Percentiles rank a stretch among this genome's conserved stretches.
These are phyloP conservation scores for Caenorhabditis uteleia DNA, from an alignment of 2,888 invertebrate species.

Conservation along the genomic window DNA sequence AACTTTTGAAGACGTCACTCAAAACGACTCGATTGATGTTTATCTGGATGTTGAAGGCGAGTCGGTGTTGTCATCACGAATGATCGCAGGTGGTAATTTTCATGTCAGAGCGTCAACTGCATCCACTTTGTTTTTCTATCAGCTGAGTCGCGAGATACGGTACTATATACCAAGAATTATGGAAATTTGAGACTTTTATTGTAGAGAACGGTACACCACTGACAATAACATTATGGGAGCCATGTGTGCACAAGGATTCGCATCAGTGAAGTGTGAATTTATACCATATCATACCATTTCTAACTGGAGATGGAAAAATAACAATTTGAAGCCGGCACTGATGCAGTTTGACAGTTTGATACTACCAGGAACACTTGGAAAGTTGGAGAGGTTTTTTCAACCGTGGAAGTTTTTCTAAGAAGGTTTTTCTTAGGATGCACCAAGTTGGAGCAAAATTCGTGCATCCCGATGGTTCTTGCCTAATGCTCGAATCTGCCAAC, in stretches of 20 bases:
- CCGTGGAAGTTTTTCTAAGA: neutral
- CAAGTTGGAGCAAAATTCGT: constrained; percentile 35
- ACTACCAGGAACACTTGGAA: constrained; percentile 34
- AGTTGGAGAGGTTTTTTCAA: constrained; percentile 30
- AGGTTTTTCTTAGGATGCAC: constrained; percentile 28
- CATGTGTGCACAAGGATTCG: constrained; percentile 46
- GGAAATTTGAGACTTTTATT: constrained; percentile 8
- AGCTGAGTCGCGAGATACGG: constrained; percentile 40
- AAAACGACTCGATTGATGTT: constrained; percentile 31
- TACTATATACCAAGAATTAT: neutral
- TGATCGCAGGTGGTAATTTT: constrained; percentile 67
- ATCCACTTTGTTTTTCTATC: constrained; percentile 53
- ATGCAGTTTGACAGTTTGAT: constrained; percentile 40
- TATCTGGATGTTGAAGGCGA: constrained; percentile 60
- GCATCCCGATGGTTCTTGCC: constrained; percentile 31
- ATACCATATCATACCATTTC: constrained; percentile 57
- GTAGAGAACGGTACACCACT: constrained; percentile 55
- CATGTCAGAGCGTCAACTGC: constrained; percentile 48
- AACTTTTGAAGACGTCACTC: constrained; percentile 24
- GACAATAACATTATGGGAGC: constrained; percentile 66
- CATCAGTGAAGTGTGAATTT: constrained; percentile 50
- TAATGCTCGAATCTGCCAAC: constrained; percentile 23
- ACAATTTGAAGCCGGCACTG: constrained; percentile 31
- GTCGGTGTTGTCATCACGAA: constrained; percentile 49
- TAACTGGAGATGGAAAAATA: constrained; percentile 60